phyloP scores from a whole-genome alignment of 2,888 invertebrate species.

The Drosophila incognita region DNA sequence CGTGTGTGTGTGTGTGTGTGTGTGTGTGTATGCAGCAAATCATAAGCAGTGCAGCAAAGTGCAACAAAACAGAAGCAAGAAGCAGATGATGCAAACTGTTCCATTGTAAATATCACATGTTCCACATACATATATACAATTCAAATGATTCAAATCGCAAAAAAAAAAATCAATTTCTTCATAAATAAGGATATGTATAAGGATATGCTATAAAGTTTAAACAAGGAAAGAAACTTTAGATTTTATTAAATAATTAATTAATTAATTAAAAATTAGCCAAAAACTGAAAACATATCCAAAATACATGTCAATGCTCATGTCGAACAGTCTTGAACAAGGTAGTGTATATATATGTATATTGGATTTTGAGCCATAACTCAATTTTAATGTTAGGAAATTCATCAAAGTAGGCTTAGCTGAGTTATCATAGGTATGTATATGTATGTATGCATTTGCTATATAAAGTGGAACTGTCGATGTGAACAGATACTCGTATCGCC shows the following conservation, averaged over 20 bases:
- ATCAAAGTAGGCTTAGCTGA: background rate
- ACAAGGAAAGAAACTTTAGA: too few species aligned
- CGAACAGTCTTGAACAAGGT: too few species aligned
- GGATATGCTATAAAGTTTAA: too few species aligned
- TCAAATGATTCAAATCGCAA: background rate
- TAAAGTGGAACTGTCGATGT: constrained; percentile 2
- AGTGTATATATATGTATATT: background rate
- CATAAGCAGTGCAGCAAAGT: constrained; percentile 30
- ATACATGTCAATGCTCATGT: too few species aligned
- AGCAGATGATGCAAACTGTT: background rate
- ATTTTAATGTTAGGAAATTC: background rate
- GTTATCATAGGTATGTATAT: background rate
- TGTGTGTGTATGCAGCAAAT: constrained; percentile 25
- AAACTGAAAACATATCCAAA: too few species aligned
- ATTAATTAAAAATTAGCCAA: too few species aligned
- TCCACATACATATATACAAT: background rate
- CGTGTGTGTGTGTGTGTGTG: background rate
- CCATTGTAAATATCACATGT: background rate
- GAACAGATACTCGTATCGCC: constrained; percentile 26
- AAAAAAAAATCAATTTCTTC: too few species aligned
- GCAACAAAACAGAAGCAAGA: constrained; percentile 25
- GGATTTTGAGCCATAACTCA: background rate
- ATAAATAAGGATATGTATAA: too few species aligned
- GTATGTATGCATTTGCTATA: background rate
- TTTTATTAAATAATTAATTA: too few species aligned